phyloP scores from a whole-genome alignment of 1,140 invertebrate genomes.

The Neuroterus valhalla region DNA sequence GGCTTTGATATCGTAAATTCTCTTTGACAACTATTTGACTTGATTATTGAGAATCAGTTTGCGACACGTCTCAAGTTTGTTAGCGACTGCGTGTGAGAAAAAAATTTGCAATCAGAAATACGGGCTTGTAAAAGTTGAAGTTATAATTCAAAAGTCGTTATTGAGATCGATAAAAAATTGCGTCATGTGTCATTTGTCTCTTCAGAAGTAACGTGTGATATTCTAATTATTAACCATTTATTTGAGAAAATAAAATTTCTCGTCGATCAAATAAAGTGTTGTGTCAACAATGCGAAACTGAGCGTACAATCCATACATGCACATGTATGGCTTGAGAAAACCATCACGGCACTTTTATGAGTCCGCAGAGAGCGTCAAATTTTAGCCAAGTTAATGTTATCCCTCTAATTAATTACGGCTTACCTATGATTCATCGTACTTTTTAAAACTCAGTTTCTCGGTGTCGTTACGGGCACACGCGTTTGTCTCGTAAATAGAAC shows the following conservation, averaged over 20 bases:
- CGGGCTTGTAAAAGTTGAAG: too few species aligned
- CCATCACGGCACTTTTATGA: constrained; percentile 69
- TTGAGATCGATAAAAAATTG: too few species aligned
- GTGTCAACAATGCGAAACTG: constrained; percentile 49
- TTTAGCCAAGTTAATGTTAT: constrained; percentile 65
- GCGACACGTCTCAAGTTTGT: too few species aligned
- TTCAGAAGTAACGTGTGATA: too few species aligned
- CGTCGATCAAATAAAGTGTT: too few species aligned
- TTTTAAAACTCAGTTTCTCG: constrained; percentile 39
- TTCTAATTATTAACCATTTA: too few species aligned
- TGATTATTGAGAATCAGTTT: too few species aligned
- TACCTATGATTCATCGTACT: constrained; percentile 66
- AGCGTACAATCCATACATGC: constrained; percentile 16
- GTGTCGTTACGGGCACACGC: constrained; percentile 30
- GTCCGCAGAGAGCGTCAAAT: constrained; percentile 64
- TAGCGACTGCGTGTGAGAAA: too few species aligned
- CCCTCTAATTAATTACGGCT: constrained; percentile 68
- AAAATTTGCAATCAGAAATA: too few species aligned
- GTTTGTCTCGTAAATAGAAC: constrained; percentile 50
- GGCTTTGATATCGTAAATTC: constrained; percentile 3
- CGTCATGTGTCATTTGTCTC: too few species aligned
- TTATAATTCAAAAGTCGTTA: too few species aligned
- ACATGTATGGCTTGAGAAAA: constrained; percentile 50
- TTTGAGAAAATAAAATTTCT: too few species aligned
- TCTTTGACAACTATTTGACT: neutral